Evolutionary conservation across 2,113 vertebrate species (phyloP), one percentile per base, ranked within the genome.

Genomic region (Poeciliopsis retropinna): DNA sequence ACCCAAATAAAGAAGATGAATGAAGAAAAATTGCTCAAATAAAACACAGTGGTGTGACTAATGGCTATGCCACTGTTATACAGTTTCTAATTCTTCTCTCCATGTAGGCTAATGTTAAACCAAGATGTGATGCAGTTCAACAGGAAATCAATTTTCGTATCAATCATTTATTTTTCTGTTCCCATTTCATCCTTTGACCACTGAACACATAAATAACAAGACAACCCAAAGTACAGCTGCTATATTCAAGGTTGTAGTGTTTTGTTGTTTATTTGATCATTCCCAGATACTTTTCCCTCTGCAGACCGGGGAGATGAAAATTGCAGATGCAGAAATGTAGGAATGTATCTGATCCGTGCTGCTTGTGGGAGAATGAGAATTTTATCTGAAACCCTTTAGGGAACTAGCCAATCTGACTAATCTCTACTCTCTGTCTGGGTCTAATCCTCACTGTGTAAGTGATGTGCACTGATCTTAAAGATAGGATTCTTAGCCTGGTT

Each of bases 371-470:
- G 60, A 67, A 73, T 77, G 76, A 70, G 60, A 67, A 70, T 86
- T 69, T 75, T 78, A 91, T 91, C 83, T 37, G 80, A 0, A 86
- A 67, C 1, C 73, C 76, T 78, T 78, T 1, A 12, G 73, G 81
- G 84, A 84, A 80, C 78, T 29, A 39, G 47, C 37, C 77, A 66
- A 80, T 81, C 66, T 72, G 5, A 73, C 67, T 88, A 79, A 87
- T 89, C 84, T 86, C 66, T 69, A 64, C 80, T 71, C 22, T 13
- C 51, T 51, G 41, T 73, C 75, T 84, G 29, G 22, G 72, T 71
- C 64, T 85, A 47, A 87, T 86, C 76, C 81, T 78, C 75, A 54
- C 64, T 6, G 44, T 82, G 72, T 67, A 85, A 85, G 68, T 67
- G 76, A 85, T 86, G 64, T n/a, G 0, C 78, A 44, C 68, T 13